Percentiles rank a stretch among this genome's conserved stretches.
These are phyloP conservation scores for Menura novaehollandiae DNA, from an alignment of 2,113 vertebrate species.

Conservation along the genomic window DNA sequence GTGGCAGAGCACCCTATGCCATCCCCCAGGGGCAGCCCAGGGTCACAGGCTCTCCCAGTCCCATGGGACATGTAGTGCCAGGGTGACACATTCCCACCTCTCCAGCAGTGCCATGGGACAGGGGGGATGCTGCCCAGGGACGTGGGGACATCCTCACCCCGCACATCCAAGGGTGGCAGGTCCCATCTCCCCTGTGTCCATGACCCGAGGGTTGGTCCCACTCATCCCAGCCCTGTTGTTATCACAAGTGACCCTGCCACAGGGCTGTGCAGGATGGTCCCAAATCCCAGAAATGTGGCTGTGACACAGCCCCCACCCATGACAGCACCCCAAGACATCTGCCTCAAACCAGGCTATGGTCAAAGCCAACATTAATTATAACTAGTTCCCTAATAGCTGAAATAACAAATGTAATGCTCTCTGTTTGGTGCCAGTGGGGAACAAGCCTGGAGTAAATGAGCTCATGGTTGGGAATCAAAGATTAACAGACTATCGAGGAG, in stretches of 20 bases:
- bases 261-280: not conserved
- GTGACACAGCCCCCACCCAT: not conserved
- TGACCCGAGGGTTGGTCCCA: rapidly evolving
- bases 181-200: not conserved
- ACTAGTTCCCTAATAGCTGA: conserved; percentile 10
- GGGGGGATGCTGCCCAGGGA: not conserved
- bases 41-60: rapidly evolving
- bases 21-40: rapidly evolving
- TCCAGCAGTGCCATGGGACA: rapidly evolving
- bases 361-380: conserved; percentile 22
- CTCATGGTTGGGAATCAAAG: conserved; percentile 54
- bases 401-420: not conserved
- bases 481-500: conserved; percentile 52
- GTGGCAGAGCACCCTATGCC: not conserved
- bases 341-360: not conserved
- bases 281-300: not conserved
- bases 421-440: conserved; percentile 28
- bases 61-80: rapidly evolving
- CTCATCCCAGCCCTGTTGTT: not conserved
- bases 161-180: rapidly evolving
- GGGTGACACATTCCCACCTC: not conserved
- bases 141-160: rapidly evolving
- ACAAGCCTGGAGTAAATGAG: conserved; percentile 48
- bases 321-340: not conserved
- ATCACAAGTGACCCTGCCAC: not conserved